Conservation (phyloP, 1,140 invertebrate genomes). For the Aphaenogaster floridana region DNA sequence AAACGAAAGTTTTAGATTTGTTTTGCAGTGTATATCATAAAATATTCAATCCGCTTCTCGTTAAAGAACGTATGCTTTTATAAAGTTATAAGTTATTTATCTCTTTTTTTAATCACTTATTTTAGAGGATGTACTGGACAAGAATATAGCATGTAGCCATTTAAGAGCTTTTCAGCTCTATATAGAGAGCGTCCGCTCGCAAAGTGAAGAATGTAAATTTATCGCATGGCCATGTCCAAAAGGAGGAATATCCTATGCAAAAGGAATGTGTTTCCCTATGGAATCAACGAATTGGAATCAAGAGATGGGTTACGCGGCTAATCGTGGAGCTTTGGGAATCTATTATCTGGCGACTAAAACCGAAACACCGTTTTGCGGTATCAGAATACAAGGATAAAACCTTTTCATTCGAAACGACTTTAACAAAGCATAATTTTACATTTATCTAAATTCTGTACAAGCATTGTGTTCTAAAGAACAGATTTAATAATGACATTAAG, state of each 20-base stretch:
- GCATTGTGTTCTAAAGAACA: too few relatives aligned
- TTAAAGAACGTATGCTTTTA: neutral
- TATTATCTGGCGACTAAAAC: conserved; percentile 86
- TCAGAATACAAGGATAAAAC: conserved; percentile 22
- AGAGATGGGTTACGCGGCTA: conserved; percentile 84
- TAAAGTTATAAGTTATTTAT: neutral
- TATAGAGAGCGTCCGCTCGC: conserved; percentile 89
- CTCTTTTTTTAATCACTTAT: neutral
- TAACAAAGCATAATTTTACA: too few relatives aligned
- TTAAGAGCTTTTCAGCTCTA: conserved; percentile 91
- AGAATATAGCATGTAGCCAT: conserved; percentile 91
- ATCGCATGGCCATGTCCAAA: conserved; percentile 85
- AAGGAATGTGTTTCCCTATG: conserved; percentile 86
- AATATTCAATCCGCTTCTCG: neutral
- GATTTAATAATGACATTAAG: too few relatives aligned
- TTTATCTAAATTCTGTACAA: too few relatives aligned
- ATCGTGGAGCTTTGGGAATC: conserved; percentile 82
- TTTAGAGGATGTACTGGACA: conserved; percentile 81
- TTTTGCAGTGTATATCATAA: neutral
- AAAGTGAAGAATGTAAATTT: conserved; percentile 84
- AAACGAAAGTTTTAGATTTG: neutral
- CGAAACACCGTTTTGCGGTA: conserved; percentile 87
- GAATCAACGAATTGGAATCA: conserved; percentile 80
- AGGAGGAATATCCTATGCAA: conserved; percentile 81
- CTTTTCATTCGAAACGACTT: conserved; percentile 35